Base-by-base conservation (phyloP, 2,888 invertebrate species). In the Tetheella fluctuosa region DNA sequence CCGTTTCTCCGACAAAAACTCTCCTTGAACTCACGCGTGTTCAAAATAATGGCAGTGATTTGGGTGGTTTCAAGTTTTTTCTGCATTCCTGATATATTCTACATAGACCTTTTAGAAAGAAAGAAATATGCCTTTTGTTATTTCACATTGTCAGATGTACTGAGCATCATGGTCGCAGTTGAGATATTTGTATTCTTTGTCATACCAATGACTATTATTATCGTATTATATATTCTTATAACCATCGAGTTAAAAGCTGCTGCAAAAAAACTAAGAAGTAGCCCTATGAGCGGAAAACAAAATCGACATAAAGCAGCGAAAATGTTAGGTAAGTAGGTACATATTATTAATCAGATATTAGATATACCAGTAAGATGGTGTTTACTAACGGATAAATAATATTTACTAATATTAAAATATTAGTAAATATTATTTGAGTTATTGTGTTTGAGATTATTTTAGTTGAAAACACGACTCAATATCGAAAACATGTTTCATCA, bases 121-220 rank as follows among this genome's bases (percentile, higher is more conserved):
- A 86, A 88, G 34, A 84, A 87, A 55, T 85, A 86, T 56, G 84
- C 85, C 0, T 88, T 87, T 59, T 91, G 91, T 66, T 89, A 87
- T 59, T 81, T 84, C n/a, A 84, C 81, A 1, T 67, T 89, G 23
- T 77, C 86, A 1, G 73, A 82, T 25, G 66, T 71, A 0, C 62
- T 84, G 34, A 79, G 79, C 58, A 84, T 94, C 39, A 86, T 94
- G 61, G 80, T 91, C 4, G 85, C 90, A 1, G 76, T 94, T 12
- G 95, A 96, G 77, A 94, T 95, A n/a, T 95, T 97, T 67, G 95
- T 97, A 58, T 96, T 98, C 84, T 98, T 97, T 82, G 94, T 96
- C 6, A 94, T 96, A 23, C 98, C 98, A 0, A 97, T 98, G 96
- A 95, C 96, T 1, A 92, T 97, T 17, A 97, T 98, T 77, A 95